These are phyloP conservation scores for Axea sp. DNA, from an alignment of 2,888 invertebrate species.

Conservation along the genomic window DNA sequence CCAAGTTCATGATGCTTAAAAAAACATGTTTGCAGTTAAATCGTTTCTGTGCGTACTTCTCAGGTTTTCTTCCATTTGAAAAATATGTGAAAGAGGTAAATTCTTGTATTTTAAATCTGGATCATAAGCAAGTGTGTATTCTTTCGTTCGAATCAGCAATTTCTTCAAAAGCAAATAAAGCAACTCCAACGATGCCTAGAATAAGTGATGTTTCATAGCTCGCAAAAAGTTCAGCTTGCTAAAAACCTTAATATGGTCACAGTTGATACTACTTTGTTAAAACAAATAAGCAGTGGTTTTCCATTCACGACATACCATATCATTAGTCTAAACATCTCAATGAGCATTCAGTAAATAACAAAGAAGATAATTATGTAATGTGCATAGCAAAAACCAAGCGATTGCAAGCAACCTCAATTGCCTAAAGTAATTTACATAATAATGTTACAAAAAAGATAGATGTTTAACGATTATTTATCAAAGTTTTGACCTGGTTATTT, in stretches of 20 bases:
- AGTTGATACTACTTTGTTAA: slow-evolving; percentile 68
- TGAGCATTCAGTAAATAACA: slow-evolving; percentile 44
- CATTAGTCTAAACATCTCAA: slow-evolving; percentile 63
- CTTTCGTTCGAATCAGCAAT: slow-evolving; percentile 70
- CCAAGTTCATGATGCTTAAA: slow-evolving; percentile 70
- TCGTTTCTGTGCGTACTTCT: slow-evolving; percentile 72
- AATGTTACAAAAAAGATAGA: slow-evolving; percentile 63
- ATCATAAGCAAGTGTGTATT: slow-evolving; percentile 68
- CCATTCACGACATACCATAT: slow-evolving; percentile 67
- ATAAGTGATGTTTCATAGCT: slow-evolving; percentile 73
- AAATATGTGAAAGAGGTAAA: slow-evolving; percentile 61
- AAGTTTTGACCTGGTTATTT: slow-evolving; percentile 72
- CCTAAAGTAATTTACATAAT: slow-evolving; percentile 71
- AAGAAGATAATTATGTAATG: slow-evolving; percentile 3
- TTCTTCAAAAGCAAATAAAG: slow-evolving; percentile 69
- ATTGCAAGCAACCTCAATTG: slow-evolving; percentile 68
- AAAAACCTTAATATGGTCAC: slow-evolving; percentile 72
- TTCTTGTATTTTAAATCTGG: slow-evolving; percentile 65
- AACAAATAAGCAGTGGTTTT: slow-evolving; percentile 70
- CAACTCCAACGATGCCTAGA: slow-evolving; percentile 62
- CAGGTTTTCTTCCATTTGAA: slow-evolving; percentile 68
- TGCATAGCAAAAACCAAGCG: slow-evolving; percentile 63
- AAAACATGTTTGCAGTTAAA: slow-evolving; percentile 68
- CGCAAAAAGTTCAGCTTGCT: slow-evolving; percentile 70
- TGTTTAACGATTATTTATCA: slow-evolving; percentile 71